These are phyloP conservation scores for Cladopsammia gracilis DNA, from an alignment of 64 coral and sea anemone genomes.

Conservation along the genomic window DNA sequence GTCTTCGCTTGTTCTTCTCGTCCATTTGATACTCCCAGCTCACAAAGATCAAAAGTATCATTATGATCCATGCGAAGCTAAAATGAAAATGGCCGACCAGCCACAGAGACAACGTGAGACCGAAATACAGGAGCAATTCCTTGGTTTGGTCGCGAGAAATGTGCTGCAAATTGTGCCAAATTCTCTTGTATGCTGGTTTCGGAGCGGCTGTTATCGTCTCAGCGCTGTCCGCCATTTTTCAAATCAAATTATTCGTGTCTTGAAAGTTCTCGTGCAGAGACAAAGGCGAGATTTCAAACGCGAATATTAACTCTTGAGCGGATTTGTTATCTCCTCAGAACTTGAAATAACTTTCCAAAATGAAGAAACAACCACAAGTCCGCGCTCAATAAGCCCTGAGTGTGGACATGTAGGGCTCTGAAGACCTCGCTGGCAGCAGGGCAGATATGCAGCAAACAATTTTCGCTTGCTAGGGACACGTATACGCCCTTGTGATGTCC, in stretches of 20 bases:
- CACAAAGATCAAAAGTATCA: slow-evolving; percentile 79
- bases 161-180: slow-evolving; percentile 46
- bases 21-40: slow-evolving; percentile 82
- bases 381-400: too few species aligned
- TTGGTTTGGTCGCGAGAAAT: slow-evolving; percentile 54
- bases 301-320: background rate
- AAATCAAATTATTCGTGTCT: background rate
- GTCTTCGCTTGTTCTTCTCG: slow-evolving; percentile 64
- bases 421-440: too few species aligned
- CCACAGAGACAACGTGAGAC: slow-evolving; percentile 50
- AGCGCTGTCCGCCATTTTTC: background rate
- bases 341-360: background rate
- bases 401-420: background rate
- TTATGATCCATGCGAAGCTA: slow-evolving; percentile 91
- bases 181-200: slow-evolving; percentile 63
- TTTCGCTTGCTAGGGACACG: background rate
- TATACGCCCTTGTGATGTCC: background rate
- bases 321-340: background rate
- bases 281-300: too few species aligned
- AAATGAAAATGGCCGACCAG: slow-evolving; percentile 81
- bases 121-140: slow-evolving; percentile 50
- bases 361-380: too few species aligned
- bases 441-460: background rate
- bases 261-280: slow-evolving; percentile 13
- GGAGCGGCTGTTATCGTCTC: background rate